Evolutionary conservation across 2,113 vertebrate genomes (phyloP), one percentile per base, ranked within the genome.

Genomic region (Loxodonta africana): DNA sequence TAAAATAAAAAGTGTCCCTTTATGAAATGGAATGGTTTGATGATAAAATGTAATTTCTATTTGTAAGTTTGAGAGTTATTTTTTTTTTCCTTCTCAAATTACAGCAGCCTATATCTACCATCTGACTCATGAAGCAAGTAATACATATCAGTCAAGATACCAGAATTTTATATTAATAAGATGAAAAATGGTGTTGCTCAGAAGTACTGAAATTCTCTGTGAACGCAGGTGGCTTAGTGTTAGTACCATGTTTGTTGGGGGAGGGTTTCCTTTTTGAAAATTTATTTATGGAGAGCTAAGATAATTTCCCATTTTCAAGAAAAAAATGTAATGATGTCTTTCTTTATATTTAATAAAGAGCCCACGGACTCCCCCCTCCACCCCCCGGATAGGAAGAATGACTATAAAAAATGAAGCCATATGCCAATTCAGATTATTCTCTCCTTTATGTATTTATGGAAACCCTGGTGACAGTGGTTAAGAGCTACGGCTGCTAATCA

Each of bases 21-120:
- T 95, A 74, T 28, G 88, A 83, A 91, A 87, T 67, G 25, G 0
- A 62, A 48, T 85, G 46, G 0, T 33, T 65, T 88, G 5, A 8
- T 80, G 26, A 93, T 83, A 84, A 94, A 86, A 88, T 76, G 11
- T 26, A 84, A 63, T 88, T 63, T 85, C 6, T 67, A 90, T 90
- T 62, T 91, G 28, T 91, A 1, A 1, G n/a, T 92, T 95, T 95
- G 44, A 25, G 94, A 73, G 8, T 69, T 62, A 26, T 37, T 88
- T 84, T 88, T 71, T 74, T 88, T 71, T 74, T 17, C 1, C 2
- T 85, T 83, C 18, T 18, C 80, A 80, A 78, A 67, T 81, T 73
- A 84, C 26, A 8, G 15, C 46, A 65, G 9, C 26, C 1, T 77
- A 20, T 2, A 30, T 33, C 2, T 60, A 67, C 30, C 28, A 21